Evolutionary conservation across 1,140 invertebrate genomes (phyloP).

Genomic region (Macrocentrus cingulum): DNA sequence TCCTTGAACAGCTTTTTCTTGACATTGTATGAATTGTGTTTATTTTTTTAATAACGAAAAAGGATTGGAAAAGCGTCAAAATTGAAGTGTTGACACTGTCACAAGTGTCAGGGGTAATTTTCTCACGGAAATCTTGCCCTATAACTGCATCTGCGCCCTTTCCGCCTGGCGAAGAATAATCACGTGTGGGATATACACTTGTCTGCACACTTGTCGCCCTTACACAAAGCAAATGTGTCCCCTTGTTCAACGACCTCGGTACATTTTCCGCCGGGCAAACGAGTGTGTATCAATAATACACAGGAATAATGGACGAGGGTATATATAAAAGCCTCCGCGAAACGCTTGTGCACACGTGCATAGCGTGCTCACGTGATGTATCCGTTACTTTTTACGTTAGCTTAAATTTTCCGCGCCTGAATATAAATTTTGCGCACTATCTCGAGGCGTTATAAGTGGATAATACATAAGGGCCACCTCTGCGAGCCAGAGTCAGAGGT

Average conservation of each 20-base stretch:
- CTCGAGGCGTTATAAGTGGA: no score
- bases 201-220: constrained; percentile 37
- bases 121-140: not conserved
- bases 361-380: not conserved
- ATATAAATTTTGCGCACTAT: no score
- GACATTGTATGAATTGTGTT: no score
- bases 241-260: constrained; percentile 5
- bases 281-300: constrained; percentile 3
- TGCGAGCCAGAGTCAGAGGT: not conserved
- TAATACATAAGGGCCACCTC: no score
- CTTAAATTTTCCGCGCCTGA: no score
- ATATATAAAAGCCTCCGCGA: not conserved
- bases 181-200: constrained; percentile 17
- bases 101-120: not conserved
- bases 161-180: constrained; percentile 3
- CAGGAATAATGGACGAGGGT: not conserved
- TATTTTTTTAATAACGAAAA: no score
- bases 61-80: no score
- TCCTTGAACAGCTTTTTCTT: no score
- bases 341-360: not conserved
- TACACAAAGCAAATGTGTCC: constrained; percentile 20
- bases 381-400: not conserved
- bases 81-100: not conserved
- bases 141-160: not conserved
- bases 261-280: not conserved